Evolutionary conservation across 37 sponge, comb jelly and placozoan species (phyloP).

Genomic region (Lycopodina hypogea): DNA sequence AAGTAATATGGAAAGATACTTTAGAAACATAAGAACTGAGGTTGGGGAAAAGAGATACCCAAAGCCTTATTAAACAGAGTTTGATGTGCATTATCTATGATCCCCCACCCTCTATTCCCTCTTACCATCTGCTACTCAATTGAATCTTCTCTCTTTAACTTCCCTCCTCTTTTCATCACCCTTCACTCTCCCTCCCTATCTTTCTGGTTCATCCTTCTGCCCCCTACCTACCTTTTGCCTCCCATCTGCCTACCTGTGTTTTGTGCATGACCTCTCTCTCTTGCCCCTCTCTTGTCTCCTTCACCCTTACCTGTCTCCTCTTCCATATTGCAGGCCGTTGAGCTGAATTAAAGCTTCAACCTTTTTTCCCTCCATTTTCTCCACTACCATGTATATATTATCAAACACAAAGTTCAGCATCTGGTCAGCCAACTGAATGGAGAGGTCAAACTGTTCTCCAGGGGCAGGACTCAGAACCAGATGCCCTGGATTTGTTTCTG

Average conservation of each 20-base stretch:
- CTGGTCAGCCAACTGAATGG: constrained; percentile 67
- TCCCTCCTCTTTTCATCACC: background rate
- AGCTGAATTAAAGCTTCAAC: constrained; percentile 53
- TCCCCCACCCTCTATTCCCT: too few species aligned
- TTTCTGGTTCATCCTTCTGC: background rate
- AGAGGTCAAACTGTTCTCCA: constrained; percentile 79
- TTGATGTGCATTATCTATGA: too few species aligned
- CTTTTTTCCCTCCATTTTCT: background rate
- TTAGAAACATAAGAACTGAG: too few species aligned
- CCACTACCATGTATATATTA: constrained; percentile 50
- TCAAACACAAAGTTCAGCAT: constrained; percentile 40
- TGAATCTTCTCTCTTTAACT: background rate
- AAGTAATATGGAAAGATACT: too few species aligned
- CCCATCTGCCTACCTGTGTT: background rate
- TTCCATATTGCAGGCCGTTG: constrained; percentile 66
- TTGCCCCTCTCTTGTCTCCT: background rate
- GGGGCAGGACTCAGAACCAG: constrained; percentile 68
- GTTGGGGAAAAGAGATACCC: too few species aligned
- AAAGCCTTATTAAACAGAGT: too few species aligned
- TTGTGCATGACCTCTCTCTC: background rate
- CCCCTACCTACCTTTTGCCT: background rate
- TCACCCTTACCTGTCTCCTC: constrained; percentile 40
- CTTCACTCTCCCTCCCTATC: background rate
- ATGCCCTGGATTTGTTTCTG: constrained; percentile 37
- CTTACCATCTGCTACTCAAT: too few species aligned